Percentiles rank a stretch among this genome's conserved stretches.
These are phyloP conservation scores for Petrophora chlorosata DNA, from an alignment of 2,888 invertebrate genomes.

Conservation along the genomic window DNA sequence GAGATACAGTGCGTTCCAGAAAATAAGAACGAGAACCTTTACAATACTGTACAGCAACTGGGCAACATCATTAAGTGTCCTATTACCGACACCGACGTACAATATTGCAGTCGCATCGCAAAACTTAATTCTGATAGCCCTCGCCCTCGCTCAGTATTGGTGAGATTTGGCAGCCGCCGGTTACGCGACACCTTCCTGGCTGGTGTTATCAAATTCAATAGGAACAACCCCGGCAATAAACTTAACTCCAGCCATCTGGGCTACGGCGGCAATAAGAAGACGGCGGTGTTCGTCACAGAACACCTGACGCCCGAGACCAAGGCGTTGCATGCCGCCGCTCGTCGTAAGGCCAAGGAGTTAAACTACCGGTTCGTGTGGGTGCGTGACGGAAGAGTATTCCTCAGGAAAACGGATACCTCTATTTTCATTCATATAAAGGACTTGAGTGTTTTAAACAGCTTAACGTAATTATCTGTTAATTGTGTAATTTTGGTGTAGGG, in stretches of 20 bases:
- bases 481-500: no score
- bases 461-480: no score
- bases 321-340: no score
- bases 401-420: neutral
- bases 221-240: neutral
- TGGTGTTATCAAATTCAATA: no score
- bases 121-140: neutral
- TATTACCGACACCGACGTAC: neutral
- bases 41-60: neutral
- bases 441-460: no score
- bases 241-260: conserved; percentile 1
- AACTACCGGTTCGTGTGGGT: neutral
- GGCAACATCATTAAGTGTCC: neutral
- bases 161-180: neutral
- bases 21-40: neutral
- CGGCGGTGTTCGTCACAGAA: neutral
- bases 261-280: neutral
- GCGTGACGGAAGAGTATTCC: neutral
- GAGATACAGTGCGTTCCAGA: neutral
- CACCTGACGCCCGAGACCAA: neutral
- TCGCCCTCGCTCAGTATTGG: neutral
- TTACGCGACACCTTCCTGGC: neutral
- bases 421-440: neutral
- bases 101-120: neutral
- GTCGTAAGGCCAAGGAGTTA: no score